A percentile compares a stretch with the other conserved stretches of the same genome.
phyloP scores from a whole-genome alignment of 1,140 invertebrate species.

The Zaprionus africanus region DNA sequence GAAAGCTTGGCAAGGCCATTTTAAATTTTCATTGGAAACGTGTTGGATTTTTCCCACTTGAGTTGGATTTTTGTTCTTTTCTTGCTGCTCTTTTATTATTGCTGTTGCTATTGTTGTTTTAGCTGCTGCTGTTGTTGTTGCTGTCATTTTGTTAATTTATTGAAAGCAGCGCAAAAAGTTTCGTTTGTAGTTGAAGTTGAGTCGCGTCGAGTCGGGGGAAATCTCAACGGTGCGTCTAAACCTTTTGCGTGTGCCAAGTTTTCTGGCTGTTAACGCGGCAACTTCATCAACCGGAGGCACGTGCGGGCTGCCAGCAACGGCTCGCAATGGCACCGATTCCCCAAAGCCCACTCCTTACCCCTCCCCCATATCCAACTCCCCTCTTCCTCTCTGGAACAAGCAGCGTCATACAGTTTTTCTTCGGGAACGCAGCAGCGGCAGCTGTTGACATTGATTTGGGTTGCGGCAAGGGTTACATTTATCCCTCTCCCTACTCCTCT shows the following conservation, averaged over 20 bases:
- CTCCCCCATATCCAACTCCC: neutral
- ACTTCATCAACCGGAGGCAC: constrained; percentile 68
- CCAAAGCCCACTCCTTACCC: neutral
- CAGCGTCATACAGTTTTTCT: neutral
- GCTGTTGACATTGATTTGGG: constrained; percentile 78
- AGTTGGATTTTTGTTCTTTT: constrained; percentile 11
- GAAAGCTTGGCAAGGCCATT: neutral
- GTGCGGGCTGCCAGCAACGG: constrained; percentile 35
- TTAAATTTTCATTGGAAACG: constrained; percentile 2
- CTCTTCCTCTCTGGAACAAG: neutral
- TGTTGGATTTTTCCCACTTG: constrained; percentile 8
- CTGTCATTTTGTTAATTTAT: constrained; percentile 75
- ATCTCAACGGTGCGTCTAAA: constrained; percentile 68
- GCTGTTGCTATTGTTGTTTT: constrained; percentile 12
- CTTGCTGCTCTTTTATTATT: constrained; percentile 10
- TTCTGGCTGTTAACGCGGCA: constrained; percentile 73
- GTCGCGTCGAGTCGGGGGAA: constrained; percentile 32
- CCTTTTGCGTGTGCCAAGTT: constrained; percentile 67
- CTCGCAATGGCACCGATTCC: neutral
- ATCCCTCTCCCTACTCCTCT: neutral
- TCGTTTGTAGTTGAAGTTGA: constrained; percentile 34
- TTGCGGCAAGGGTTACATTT: constrained; percentile 31
- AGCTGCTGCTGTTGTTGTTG: constrained; percentile 30
- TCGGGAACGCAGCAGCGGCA: constrained; percentile 26
- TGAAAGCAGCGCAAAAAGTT: constrained; percentile 58